Evolutionary conservation across 1,140 invertebrate genomes (phyloP).

Genomic region (Dendroctonus ponderosae): DNA sequence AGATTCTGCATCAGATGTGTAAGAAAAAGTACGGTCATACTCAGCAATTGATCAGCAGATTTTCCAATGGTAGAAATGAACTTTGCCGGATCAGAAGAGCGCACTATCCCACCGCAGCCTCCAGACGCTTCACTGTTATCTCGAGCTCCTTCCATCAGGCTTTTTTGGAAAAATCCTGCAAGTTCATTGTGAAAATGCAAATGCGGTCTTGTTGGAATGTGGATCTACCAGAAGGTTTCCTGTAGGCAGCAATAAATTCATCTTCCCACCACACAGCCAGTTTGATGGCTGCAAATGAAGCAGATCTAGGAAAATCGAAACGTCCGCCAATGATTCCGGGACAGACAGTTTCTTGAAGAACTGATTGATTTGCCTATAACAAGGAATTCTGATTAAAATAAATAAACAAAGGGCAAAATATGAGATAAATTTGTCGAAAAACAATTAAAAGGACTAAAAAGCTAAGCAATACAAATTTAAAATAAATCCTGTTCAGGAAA

Average conservation of each 20-base stretch:
- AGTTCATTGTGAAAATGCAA: not conserved
- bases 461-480: not conserved
- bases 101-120: slow-evolving; percentile 59
- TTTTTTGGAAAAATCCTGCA: slow-evolving; percentile 47
- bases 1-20: not conserved
- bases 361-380: slow-evolving; percentile 67
- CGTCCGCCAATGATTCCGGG: slow-evolving; percentile 69
- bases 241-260: slow-evolving; percentile 61
- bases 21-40: slow-evolving; percentile 42
- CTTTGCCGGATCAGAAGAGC: slow-evolving; percentile 69
- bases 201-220: not conserved
- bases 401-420: not conserved
- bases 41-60: slow-evolving; percentile 65
- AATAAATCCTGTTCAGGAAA: not conserved
- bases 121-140: slow-evolving; percentile 46
- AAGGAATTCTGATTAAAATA: too few species aligned
- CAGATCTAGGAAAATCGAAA: slow-evolving; percentile 75
- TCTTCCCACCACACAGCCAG: slow-evolving; percentile 76
- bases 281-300: slow-evolving; percentile 77
- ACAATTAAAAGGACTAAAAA: not conserved
- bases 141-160: slow-evolving; percentile 36
- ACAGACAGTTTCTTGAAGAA: slow-evolving; percentile 72
- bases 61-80: slow-evolving; percentile 68
- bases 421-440: not conserved
- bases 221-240: slow-evolving; percentile 48